Base-by-base conservation (phyloP, 1,140 invertebrate species). In the Agrilus planipennis region DNA sequence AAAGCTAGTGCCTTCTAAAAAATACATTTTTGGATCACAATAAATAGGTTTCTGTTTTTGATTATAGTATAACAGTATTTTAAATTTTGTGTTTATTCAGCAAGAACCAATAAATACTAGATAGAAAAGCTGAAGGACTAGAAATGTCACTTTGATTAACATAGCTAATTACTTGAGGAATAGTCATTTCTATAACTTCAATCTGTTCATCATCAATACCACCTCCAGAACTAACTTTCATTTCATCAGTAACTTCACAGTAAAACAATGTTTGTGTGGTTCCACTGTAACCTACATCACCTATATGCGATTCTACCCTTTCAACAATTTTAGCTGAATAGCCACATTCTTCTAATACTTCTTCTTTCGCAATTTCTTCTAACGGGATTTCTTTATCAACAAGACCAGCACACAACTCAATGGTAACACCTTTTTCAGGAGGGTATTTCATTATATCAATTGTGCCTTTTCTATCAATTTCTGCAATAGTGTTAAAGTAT, bases 381-480 rank as follows among this genome's bases (percentile, higher is more conserved):
- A 84, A 58, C 25, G 79, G 57, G 43, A 77, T 76, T 30, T 83
- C 62, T 60, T 96, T 95, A 61, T 97, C 92, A 15, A 95, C 76
- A 43, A 96, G 87, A 9, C 92, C 93, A 29, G 91, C 91, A 69
- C 94, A 98, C 35, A 96, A 70, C 67, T 98, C 94, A 32, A 93
- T 58, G 1, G 90, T 84, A 9, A 95, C 57, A 0, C 90, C 93
- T 9, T 80, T 51, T 0, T 65, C 66, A 1, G 78, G 71, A 10
- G 87, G 83, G 63, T 84, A 89, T 51, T 82, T 77, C 4, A 59
- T 51, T 3, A 76, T 67, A 53, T 93, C 81, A 43, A 92, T 76
- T 2, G 53, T 51, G 28, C 58, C 59, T 35, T 54, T 54, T 28
- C 68, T 55, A 43, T 76, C 69, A 34, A 70, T 54, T 18, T 62